Evolutionary conservation across 2,888 invertebrate species (phyloP), one percentile per base, ranked within the genome.

Genomic region (Hydrotaea diabolus): DNA sequence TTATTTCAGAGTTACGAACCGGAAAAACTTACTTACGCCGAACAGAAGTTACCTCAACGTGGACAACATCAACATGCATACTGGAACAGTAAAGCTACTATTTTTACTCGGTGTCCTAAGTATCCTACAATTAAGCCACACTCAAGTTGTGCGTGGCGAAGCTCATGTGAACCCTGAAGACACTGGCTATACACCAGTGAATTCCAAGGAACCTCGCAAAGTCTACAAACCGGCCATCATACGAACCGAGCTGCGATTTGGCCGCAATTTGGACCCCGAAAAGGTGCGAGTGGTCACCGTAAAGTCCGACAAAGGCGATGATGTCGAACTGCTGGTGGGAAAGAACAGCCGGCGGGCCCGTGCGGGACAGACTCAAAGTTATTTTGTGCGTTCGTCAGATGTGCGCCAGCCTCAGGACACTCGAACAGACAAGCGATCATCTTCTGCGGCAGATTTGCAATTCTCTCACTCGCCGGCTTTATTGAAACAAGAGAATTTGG

Each of bases 251-350:
- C 93, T 96, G 59, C 96, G 96, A 90, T 96, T 96, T 21, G 95
- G 96, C 1, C 93, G 96, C 84, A 96, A 96, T 90, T 93, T 97
- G 17, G 94, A 96, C 90, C 96, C 96, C 0, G 95, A 95, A 26
- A 91, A 95, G 86, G 96, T 95, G 66, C 95, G 96, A 89, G 96
- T 96, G 46, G 92, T 97, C 57, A 96, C 95, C 89, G 96, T 97
- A 0, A 94, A 95, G 88, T 96, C 96, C 0, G 95, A 95, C 89
- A 94, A 95, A 23, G 97, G 97, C 1, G 95, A 95, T 82, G 93
- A 96, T 26, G 96, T 97, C 0, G 96, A 96, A 87, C 93, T 97
- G 13, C 77, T 91, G n/a, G 91, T 91, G 15, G 92, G 90, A 26
- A 91, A 88, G 57, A 88, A 91, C 26, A 91, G 91, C 53, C 88